A percentile compares a stretch with the other conserved stretches of the same genome.
Evolutionary conservation across 2,888 invertebrate genomes (phyloP).

Genomic region (Andrena praecox): DNA sequence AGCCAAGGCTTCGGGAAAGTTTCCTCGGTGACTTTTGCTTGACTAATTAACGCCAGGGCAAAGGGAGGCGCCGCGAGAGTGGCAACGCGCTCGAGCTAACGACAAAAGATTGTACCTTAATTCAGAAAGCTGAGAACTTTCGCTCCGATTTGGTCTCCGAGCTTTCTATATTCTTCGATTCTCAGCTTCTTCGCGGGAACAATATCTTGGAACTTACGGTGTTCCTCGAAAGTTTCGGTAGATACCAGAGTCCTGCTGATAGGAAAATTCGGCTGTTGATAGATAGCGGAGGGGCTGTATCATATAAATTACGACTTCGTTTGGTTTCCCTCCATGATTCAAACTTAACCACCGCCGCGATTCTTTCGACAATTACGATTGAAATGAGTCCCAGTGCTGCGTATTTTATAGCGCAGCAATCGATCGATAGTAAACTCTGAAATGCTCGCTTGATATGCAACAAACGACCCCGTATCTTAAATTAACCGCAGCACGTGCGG

Average conservation of each 20-base stretch:
- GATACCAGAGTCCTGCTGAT: too few relatives aligned
- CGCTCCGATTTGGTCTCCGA: background rate
- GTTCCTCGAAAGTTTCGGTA: background rate
- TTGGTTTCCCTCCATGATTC: too few relatives aligned
- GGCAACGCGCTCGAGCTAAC: slow-evolving; percentile 4
- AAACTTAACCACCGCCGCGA: background rate
- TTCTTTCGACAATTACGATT: background rate
- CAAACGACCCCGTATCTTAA: slow-evolving; percentile 12
- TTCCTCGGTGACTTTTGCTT: slow-evolving; percentile 21
- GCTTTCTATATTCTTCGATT: background rate
- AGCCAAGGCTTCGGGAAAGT: slow-evolving; percentile 11
- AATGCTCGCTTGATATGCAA: background rate
- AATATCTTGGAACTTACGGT: background rate
- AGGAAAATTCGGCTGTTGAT: too few relatives aligned
- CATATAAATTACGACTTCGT: too few relatives aligned
- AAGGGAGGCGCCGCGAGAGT: slow-evolving; percentile 5
- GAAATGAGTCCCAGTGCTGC: background rate
- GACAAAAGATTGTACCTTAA: slow-evolving; percentile 4
- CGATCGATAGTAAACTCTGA: background rate
- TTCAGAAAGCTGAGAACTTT: background rate
- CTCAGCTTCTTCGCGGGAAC: background rate
- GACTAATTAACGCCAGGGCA: slow-evolving; percentile 29
- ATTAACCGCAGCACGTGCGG: slow-evolving; percentile 15
- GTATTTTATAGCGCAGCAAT: background rate
- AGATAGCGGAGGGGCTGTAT: too few relatives aligned